Percentiles rank a stretch among this genome's conserved stretches.
phyloP scores from a whole-genome alignment of 2,888 invertebrate genomes.

The Parnassius apollo region DNA sequence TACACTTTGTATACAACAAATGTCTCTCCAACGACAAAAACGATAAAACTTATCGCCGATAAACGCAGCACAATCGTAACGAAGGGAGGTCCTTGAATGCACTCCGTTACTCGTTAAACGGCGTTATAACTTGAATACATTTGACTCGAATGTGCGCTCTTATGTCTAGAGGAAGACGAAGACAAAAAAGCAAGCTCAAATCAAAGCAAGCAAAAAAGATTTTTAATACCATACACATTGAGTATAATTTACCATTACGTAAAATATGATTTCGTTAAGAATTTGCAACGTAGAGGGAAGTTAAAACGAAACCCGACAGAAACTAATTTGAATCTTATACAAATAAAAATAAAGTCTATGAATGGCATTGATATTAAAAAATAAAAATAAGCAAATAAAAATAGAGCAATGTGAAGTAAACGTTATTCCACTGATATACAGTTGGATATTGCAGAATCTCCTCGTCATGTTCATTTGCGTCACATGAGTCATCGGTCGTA shows the following conservation, averaged over 20 bases:
- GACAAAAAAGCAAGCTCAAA: conserved; percentile 2
- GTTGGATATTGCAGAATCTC: neutral
- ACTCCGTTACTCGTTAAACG: conserved; percentile 26
- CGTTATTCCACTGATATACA: conserved; percentile 1
- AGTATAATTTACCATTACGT: neutral
- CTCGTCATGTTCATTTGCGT: conserved; percentile 1
- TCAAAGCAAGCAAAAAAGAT: conserved; percentile 6
- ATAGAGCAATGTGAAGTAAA: conserved; percentile 3
- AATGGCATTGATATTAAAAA: neutral
- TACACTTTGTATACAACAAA: conserved; percentile 3
- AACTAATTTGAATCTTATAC: conserved; percentile 8
- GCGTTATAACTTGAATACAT: conserved; percentile 22
- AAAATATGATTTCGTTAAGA: neutral
- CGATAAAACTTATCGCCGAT: neutral
- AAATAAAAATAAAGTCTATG: neutral
- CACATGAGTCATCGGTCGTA: conserved; percentile 14
- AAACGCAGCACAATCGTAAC: conserved; percentile 10
- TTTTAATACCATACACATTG: neutral
- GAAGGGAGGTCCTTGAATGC: conserved; percentile 22
- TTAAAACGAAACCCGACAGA: neutral
- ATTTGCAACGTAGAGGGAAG: conserved; percentile 9
- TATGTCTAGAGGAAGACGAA: conserved; percentile 4
- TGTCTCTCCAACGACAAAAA: neutral
- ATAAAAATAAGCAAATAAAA: neutral
- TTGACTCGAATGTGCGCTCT: conserved; percentile 1